Base-by-base conservation (phyloP, 2,113 vertebrate genomes). In the Perca flavescens region DNA sequence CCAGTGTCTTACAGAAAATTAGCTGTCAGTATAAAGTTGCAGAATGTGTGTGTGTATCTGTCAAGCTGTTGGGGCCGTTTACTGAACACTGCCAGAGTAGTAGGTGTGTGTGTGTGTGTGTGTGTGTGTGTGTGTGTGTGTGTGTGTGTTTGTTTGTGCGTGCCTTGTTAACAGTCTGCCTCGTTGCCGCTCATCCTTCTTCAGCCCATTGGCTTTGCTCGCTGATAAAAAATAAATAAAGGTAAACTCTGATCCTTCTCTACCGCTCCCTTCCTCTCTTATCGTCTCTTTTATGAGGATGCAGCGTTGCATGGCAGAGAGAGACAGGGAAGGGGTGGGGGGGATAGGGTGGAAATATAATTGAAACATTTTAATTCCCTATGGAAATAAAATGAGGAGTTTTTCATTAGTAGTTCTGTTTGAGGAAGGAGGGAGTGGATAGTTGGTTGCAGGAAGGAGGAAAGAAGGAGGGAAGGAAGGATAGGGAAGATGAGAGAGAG, bases 351-450 rank as follows among this genome's bases (percentile, higher is more conserved):
- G 47, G n/a, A 69, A 34, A 79, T 74, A 78, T 82, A 91, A 88
- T 82, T 92, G 70, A 84, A 85, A 85, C 63, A 63, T 73, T 89
- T 76, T 47, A 72, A 89, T 85, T 78, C 82, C 70, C 63, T 13
- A 43, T 80, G 69, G 79, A 86, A 91, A 88, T 91, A 68, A 86
- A 79, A 57, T 62, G 40, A 8, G 54, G 16, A 64, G 46, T 72
- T 61, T 83, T 87, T 83, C 53, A 74, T 88, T 53, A 53, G 63
- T 57, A 47, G 72, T 31, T 50, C 21, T 72, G 22, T 49, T 36
- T 40, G 72, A 74, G 14, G 77, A 64, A 25, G 74, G 53, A 61
- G 34, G 25, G 9, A 13, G 83, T 12, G 17, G 15, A 47, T 11
- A 5, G 46, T 73, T 3, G 62, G 46, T 56, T 75, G 65, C 14